Base-by-base conservation (phyloP, 2,797 vertebrate genomes). In the Megalops cyprinoides region DNA sequence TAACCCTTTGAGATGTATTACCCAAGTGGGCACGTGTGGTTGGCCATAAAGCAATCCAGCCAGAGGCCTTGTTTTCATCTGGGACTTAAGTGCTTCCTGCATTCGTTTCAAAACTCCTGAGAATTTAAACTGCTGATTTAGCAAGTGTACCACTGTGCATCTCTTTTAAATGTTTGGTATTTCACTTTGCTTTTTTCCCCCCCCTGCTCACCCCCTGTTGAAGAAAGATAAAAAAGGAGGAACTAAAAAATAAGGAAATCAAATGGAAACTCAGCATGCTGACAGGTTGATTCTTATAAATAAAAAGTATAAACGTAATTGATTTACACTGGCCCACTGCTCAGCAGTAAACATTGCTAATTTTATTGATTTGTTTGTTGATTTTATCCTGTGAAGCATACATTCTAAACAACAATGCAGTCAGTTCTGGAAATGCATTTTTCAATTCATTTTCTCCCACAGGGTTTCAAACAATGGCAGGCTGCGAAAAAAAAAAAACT, bases 51-150 rank as follows among this genome's bases (percentile, higher is more conserved):
- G 37, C 37, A 44, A n/a, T 28, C 10, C 3, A 46, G 71, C 77
- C 56, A 73, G 69, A 71, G 79, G 76, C 76, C 44, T 31, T 49
- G 42, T 53, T 46, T 62, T 58, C 71, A 37, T 51, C 55, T 48
- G 23, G 55, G 79, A 74, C 55, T 79, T 4, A 3, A 56, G 23
- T 4, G 51, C 37, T 76, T 89, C 87, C 86, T 84, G 84, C 67
- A 83, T 90, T 91, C 91, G 88, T 90, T 91, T 91, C 87, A 85
- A 82, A 76, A 90, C 91, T 87, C 89, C 1, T 42, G 89, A 87
- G 90, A 89, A 82, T 79, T 77, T 81, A 5, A 75, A 49, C 55
- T 44, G 79, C 79, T 80, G 79, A 76, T 75, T 80, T 75, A 51
- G 79, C 73, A 31, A 65, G 73, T 62, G 42, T n/a, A 42, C 23